Evolutionary conservation across 1,140 invertebrate genomes (phyloP).

Genomic region (Achroia grisella): DNA sequence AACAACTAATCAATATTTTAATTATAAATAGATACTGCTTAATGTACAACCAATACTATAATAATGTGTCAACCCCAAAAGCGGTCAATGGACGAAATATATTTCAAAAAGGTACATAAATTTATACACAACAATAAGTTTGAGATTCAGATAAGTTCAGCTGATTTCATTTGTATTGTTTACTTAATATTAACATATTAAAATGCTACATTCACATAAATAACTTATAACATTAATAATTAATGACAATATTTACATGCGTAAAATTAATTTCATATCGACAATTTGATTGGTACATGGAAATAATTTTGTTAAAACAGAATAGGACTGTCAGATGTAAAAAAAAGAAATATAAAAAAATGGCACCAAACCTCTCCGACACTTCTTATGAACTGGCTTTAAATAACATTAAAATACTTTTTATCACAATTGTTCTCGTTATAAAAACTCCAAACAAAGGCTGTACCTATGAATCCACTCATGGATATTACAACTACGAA

Average conservation of each 20-base stretch:
- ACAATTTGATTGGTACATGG: constrained; percentile 31
- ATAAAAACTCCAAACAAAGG: constrained; percentile 46
- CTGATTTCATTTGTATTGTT: constrained; percentile 61
- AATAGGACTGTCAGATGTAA: constrained; percentile 48
- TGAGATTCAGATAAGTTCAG: constrained; percentile 67
- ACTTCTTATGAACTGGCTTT: constrained; percentile 30
- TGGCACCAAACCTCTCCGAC: constrained; percentile 24
- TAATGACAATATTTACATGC: constrained; percentile 57
- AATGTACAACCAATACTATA: constrained; percentile 58
- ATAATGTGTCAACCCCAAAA: constrained; percentile 49
- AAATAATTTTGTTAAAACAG: constrained; percentile 36
- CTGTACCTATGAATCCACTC: constrained; percentile 34
- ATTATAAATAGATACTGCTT: constrained; percentile 66
- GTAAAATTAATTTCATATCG: constrained; percentile 35
- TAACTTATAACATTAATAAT: constrained; percentile 55
- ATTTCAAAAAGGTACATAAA: constrained; percentile 51
- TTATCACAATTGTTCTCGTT: constrained; percentile 54
- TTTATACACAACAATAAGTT: constrained; percentile 55
- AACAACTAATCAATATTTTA: constrained; percentile 72
- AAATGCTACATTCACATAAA: constrained; percentile 67
- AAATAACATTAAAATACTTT: constrained; percentile 48
- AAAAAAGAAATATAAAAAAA: constrained; percentile 31
- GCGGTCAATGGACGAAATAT: constrained; percentile 60
- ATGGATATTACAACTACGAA: constrained; percentile 41
- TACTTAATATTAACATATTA: constrained; percentile 59